Evolutionary conservation across 2,888 invertebrate genomes (phyloP).

Genomic region (Acleris laterana): DNA sequence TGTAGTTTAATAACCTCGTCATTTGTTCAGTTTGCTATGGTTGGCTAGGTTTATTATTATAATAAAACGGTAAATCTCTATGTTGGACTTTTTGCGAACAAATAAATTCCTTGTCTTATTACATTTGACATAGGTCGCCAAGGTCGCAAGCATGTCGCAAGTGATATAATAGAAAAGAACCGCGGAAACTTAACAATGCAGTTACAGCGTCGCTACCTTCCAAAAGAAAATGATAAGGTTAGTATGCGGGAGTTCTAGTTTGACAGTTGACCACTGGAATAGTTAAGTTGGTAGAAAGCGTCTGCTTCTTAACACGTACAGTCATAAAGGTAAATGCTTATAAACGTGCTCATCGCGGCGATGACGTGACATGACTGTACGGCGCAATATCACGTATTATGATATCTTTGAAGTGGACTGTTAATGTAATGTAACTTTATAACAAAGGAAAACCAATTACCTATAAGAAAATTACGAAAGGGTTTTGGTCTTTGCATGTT

Average conservation of each 20-base stretch:
- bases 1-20: too few relatives aligned
- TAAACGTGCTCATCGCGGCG: conserved; percentile 10
- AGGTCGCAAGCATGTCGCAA: conserved; percentile 21
- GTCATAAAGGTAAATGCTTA: conserved; percentile 18
- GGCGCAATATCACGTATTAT: conserved; percentile 9
- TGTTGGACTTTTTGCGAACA: background rate
- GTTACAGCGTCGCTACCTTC: background rate
- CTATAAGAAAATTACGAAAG: too few relatives aligned
- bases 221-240: background rate
- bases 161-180: conserved; percentile 11
- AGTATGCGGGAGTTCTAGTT: background rate
- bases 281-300: background rate
- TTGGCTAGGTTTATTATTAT: background rate
- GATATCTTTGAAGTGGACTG: background rate
- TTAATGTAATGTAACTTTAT: too few relatives aligned
- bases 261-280: background rate
- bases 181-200: background rate
- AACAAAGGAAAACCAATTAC: too few relatives aligned
- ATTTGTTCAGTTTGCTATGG: too few relatives aligned
- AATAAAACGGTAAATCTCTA: background rate
- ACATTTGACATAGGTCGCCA: conserved; percentile 1
- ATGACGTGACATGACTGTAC: background rate
- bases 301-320: conserved; percentile 20
- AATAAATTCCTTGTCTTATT: conserved; percentile 2
- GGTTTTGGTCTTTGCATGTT: too few relatives aligned